Base-by-base conservation (phyloP, 2,888 invertebrate genomes). In the Ichneumon xanthorius region DNA sequence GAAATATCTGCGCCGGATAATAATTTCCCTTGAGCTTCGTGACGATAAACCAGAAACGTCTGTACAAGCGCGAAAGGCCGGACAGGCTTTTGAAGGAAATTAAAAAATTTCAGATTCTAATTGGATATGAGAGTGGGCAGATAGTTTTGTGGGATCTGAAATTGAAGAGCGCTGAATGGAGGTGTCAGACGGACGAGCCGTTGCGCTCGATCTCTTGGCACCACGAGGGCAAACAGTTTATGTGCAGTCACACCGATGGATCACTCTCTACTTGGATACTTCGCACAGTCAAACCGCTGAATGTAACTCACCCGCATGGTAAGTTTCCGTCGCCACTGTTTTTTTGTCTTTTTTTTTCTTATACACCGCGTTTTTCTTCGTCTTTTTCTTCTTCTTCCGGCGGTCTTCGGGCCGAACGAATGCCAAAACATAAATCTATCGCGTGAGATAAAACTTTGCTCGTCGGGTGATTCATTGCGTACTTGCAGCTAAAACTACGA, bases 71-170 rank as follows among this genome's bases (percentile, higher is more conserved):
- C 33, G 40, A 68, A 19, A 5, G 1, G 53, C 14, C 53, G 19
- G 22, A 45, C 22, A 22, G 11, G 45, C 45, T 58, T 75, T 68
- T 80, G 4, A 26, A 58, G 0, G 22, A n/a, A 53, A 53, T 4
- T 37, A 65, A 40, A 48, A 67, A 2, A 53, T 86, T 94, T 63
- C 95, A 99, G 99, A 95, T 99, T 93, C 96, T 99, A 94, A 98
- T 99, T 94, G 99, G 98, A 88, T 99, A 97, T 95, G 99, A 99
- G 95, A 96, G 97, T 88, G 99, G 99, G 30, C 97, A 97, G 92
- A 96, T 99, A 90, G 99, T 98, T 70, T 95, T 99, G 90, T 99
- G 99, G 99, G 99, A 99, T 95, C 95, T 99, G 93, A 96, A 97
- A 91, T 96, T 95, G 90, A 98, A 97, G 94, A 95, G 95, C 89